phyloP scores from a whole-genome alignment of 2,113 vertebrate species.

The Himantopus leucocephalus region DNA sequence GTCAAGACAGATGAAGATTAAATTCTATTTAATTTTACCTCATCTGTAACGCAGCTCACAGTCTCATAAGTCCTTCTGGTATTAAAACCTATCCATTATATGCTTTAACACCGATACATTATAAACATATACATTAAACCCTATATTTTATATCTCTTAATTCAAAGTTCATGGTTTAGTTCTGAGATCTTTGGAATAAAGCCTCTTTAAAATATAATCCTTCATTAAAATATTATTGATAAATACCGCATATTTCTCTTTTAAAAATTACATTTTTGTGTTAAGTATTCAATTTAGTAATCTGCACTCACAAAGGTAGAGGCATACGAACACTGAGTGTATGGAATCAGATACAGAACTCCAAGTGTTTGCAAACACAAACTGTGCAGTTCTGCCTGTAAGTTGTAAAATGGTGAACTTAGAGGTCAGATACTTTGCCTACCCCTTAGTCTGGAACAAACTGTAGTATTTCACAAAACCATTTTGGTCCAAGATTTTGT shows the following conservation, averaged over 20 bases:
- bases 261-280: not conserved
- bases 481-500: not conserved
- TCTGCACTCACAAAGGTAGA: not conserved
- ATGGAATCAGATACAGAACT: not conserved
- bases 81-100: not conserved
- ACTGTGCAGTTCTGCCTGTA: not conserved
- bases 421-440: not conserved
- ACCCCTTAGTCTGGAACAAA: not conserved
- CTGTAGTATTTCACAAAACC: not conserved
- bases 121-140: not conserved
- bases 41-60: not conserved
- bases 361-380: not conserved
- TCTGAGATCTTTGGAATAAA: not conserved
- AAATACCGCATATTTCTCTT: not conserved
- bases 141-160: not conserved
- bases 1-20: not conserved
- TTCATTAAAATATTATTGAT: not conserved
- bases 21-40: not conserved
- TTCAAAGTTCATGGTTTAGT: not conserved
- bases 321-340: not conserved
- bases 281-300: not conserved
- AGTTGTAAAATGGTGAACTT: not conserved
- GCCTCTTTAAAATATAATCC: accelerated
- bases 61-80: not conserved
- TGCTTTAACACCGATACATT: not conserved